Percentiles rank a stretch among this genome's conserved stretches.
Evolutionary conservation across 2,888 invertebrate species (phyloP).

Genomic region (Heteromyza rotundicornis): DNA sequence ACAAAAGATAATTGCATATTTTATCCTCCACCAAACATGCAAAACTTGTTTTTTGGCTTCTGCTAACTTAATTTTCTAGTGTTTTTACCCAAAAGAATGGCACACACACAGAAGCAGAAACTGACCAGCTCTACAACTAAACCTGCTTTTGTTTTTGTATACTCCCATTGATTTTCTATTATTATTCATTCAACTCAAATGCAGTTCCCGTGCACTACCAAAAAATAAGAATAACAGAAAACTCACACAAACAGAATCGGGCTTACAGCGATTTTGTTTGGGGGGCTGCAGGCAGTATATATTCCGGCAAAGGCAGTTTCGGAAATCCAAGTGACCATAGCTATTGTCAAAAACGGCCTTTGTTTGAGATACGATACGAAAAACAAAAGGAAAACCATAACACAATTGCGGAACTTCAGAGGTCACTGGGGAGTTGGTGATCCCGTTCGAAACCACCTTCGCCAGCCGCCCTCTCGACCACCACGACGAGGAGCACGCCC

Average conservation of each 20-base stretch:
- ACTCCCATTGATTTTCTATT: too few relatives aligned
- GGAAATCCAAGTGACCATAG: neutral
- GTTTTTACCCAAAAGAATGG: too few relatives aligned
- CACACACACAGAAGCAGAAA: too few relatives aligned
- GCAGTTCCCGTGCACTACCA: too few relatives aligned
- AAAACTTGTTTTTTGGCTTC: too few relatives aligned
- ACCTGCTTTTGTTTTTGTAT: too few relatives aligned
- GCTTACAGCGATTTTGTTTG: slow-evolving; percentile 3
- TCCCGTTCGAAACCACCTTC: neutral
- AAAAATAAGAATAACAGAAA: neutral
- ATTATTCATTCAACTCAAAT: too few relatives aligned
- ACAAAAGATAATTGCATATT: too few relatives aligned
- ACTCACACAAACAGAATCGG: slow-evolving; percentile 5
- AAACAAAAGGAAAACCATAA: neutral
- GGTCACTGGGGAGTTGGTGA: slow-evolving; percentile 5
- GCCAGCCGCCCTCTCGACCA: neutral
- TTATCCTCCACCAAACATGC: too few relatives aligned
- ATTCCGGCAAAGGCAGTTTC: too few relatives aligned
- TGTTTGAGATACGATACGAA: neutral
- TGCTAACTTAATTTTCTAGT: too few relatives aligned
- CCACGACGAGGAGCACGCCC: neutral
- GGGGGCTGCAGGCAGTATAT: neutral
- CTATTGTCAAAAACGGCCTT: neutral
- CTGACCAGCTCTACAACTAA: too few relatives aligned
- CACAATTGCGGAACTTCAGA: neutral